These are phyloP conservation scores for Elgonia sp. DNA, from an alignment of 2,888 invertebrate genomes.

Conservation along the genomic window DNA sequence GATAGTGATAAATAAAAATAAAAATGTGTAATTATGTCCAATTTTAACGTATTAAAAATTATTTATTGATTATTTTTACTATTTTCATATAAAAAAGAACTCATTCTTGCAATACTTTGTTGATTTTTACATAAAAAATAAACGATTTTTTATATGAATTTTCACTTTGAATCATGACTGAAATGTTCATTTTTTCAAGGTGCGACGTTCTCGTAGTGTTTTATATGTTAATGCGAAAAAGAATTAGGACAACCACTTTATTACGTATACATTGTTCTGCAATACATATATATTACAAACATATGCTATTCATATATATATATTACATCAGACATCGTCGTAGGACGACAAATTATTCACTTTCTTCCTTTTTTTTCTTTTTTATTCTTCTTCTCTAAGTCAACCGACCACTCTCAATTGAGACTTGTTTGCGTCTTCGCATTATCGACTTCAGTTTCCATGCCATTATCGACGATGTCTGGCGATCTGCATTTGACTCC, in stretches of 20 bases:
- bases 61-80: neutral
- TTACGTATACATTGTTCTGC: slow-evolving; percentile 69
- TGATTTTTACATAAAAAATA: too few species aligned
- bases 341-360: slow-evolving; percentile 69
- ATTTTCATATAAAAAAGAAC: too few species aligned
- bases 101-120: too few species aligned
- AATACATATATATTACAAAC: slow-evolving; percentile 37
- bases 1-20: too few species aligned
- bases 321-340: slow-evolving; percentile 55
- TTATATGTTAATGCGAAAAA: slow-evolving; percentile 67
- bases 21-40: too few species aligned
- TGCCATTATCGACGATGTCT: slow-evolving; percentile 34
- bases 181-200: slow-evolving; percentile 57
- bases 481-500: slow-evolving; percentile 51
- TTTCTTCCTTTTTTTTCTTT: slow-evolving; percentile 56
- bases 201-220: slow-evolving; percentile 60
- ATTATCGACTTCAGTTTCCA: slow-evolving; percentile 45
- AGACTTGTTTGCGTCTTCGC: slow-evolving; percentile 54
- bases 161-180: slow-evolving; percentile 9
- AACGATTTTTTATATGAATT: neutral
- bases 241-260: slow-evolving; percentile 69
- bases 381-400: slow-evolving; percentile 6
- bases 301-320: slow-evolving; percentile 38
- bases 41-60: neutral
- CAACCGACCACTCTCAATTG: slow-evolving; percentile 39